Evolutionary conservation across 2,888 invertebrate species (phyloP).

Genomic region (Pinctada fucata): DNA sequence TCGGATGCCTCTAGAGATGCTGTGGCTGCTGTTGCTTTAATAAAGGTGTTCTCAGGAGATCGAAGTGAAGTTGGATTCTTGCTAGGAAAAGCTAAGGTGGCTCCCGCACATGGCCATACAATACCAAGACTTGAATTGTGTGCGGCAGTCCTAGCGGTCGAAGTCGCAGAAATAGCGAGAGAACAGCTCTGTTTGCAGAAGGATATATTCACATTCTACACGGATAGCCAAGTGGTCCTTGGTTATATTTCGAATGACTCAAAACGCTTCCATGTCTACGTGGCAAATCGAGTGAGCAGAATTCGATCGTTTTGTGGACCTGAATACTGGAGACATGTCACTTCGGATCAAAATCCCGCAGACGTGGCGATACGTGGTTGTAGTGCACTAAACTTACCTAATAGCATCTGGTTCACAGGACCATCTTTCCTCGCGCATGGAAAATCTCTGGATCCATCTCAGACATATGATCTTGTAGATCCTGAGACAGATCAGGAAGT

Average conservation of each 20-base stretch:
- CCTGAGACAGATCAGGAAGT: conserved; percentile 34
- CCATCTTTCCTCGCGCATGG: conserved; percentile 20
- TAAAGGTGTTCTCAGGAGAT: conserved; percentile 31
- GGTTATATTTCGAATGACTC: conserved; percentile 47
- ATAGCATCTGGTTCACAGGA: conserved; percentile 43
- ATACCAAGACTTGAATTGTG: conserved; percentile 51
- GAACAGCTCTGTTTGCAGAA: conserved; percentile 31
- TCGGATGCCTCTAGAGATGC: conserved; percentile 44
- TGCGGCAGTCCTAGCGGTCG: conserved; percentile 45
- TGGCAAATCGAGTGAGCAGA: conserved; percentile 43
- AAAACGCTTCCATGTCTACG: conserved; percentile 50
- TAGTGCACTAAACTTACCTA: conserved; percentile 8
- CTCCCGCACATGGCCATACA: conserved; percentile 48
- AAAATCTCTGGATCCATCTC: background rate
- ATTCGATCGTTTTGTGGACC: conserved; percentile 38
- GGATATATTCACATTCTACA: conserved; percentile 37
- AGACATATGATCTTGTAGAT: conserved; percentile 23
- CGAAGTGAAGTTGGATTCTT: conserved; percentile 41
- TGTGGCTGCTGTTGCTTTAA: conserved; percentile 49
- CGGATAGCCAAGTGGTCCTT: conserved; percentile 48
- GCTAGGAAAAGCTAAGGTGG: conserved; percentile 55
- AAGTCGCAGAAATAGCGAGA: conserved; percentile 36
- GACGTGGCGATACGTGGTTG: conserved; percentile 43
- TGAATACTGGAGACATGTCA: conserved; percentile 44
- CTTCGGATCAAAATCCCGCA: conserved; percentile 42